Evolutionary conservation across 2,113 vertebrate genomes (phyloP).

Genomic region (Triplophysa tibetana): DNA sequence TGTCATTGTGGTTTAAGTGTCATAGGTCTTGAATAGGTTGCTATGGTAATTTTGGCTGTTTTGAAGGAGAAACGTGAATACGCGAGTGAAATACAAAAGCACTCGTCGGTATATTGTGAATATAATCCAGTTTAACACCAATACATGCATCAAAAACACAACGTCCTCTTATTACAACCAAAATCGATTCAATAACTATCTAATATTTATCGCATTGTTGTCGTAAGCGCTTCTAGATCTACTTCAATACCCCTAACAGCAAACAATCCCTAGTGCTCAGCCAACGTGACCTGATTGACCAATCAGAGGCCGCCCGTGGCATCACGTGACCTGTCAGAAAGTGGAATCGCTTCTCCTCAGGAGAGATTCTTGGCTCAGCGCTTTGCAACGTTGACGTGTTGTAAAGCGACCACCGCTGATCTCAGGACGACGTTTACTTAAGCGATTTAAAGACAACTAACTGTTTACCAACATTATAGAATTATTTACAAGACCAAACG

Average conservation of each 20-base stretch:
- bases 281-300: background rate
- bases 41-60: too few relatives aligned
- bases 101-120: background rate
- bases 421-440: background rate
- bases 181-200: too few relatives aligned
- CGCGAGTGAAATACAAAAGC: background rate
- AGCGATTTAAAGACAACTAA: conserved; percentile 8
- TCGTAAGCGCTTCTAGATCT: too few relatives aligned
- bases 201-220: background rate
- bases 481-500: background rate
- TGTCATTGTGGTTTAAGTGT: too few relatives aligned
- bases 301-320: background rate
- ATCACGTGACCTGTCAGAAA: conserved; percentile 1
- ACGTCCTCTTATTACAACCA: background rate
- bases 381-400: conserved; percentile 70
- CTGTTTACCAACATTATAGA: background rate
- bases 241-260: background rate
- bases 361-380: conserved; percentile 20
- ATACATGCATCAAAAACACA: background rate
- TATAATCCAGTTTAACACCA: background rate
- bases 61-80: too few relatives aligned
- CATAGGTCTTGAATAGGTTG: too few relatives aligned
- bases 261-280: background rate
- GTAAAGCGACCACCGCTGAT: conserved; percentile 26
- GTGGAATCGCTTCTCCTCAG: background rate